Conservation (phyloP, 2,797 vertebrate species). For the Fistularia commersonii region DNA sequence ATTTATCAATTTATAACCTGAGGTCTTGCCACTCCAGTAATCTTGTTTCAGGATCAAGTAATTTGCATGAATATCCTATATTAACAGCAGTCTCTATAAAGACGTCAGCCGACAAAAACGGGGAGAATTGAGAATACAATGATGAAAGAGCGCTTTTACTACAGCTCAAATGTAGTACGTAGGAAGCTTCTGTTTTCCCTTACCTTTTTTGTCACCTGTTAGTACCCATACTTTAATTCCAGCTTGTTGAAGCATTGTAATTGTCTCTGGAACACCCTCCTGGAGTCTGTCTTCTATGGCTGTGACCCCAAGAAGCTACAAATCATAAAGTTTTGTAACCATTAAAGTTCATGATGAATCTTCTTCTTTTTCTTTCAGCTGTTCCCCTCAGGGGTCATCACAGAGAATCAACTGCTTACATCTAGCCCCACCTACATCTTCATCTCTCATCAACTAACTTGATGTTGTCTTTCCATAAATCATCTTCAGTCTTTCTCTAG, state of each 20-base stretch:
- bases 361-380: no score
- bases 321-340: conserved; percentile 8
- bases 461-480: no score
- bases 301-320: conserved; percentile 87
- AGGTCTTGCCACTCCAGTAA: conserved; percentile 86
- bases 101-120: conserved; percentile 8
- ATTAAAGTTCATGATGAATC: not conserved
- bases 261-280: conserved; percentile 87
- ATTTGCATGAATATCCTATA: conserved; percentile 86
- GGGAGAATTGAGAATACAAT: not conserved
- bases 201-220: conserved; percentile 96
- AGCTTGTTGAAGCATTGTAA: conserved; percentile 80
- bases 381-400: no score
- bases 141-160: not conserved
- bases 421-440: no score
- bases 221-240: conserved; percentile 93
- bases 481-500: no score
- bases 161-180: conserved; percentile 5
- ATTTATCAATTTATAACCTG: conserved; percentile 73
- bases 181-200: not conserved
- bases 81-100: conserved; percentile 88
- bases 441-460: no score
- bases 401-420: no score
- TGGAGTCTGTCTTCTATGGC: conserved; percentile 93
- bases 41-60: conserved; percentile 82